Conservation (phyloP, 2,797 vertebrate species). For the Amblyraja radiata region DNA sequence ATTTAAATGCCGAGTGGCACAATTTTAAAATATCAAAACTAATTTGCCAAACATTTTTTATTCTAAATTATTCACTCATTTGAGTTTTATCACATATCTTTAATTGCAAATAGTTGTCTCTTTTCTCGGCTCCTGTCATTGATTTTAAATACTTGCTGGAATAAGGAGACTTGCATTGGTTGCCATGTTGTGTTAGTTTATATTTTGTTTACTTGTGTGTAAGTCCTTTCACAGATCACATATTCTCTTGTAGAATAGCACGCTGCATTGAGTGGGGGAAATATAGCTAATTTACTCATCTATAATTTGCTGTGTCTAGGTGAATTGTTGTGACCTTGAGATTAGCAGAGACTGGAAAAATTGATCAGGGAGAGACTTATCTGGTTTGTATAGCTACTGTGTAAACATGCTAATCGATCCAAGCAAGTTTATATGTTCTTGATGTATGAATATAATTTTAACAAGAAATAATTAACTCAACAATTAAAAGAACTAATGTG, state of each 20-base stretch:
- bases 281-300: not conserved
- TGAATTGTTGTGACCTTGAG: not conserved
- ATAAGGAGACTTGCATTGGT: not conserved
- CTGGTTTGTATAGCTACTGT: not conserved
- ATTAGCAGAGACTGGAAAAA: not conserved
- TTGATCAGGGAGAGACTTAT: not conserved
- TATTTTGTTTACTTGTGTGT: not conserved
- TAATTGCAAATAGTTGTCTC: not conserved
- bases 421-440: not conserved
- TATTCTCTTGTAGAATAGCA: not conserved
- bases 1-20: no score
- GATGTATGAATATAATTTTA: not conserved
- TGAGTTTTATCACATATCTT: not conserved
- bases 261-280: not conserved
- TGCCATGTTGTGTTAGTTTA: not conserved
- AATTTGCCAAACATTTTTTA: not conserved
- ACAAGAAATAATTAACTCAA: not conserved
- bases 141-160: not conserved
- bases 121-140: not conserved
- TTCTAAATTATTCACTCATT: not conserved
- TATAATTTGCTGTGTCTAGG: not conserved
- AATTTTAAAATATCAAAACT: not conserved
- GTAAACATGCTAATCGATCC: not conserved
- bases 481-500: not conserved
- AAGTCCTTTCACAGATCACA: not conserved